phyloP scores from a whole-genome alignment of 2,113 vertebrate species.

The Carassius auratus region DNA sequence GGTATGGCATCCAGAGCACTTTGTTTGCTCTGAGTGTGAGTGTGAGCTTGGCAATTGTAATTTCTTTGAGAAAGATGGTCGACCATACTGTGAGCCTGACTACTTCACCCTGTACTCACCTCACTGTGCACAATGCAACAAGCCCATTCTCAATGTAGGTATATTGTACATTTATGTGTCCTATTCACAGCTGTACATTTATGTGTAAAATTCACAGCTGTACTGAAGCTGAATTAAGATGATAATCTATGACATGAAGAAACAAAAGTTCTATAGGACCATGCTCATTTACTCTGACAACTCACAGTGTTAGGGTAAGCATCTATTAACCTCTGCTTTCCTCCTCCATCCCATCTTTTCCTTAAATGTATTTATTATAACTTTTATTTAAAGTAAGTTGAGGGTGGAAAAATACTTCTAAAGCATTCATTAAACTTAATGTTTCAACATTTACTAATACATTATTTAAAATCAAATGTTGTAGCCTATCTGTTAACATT shows the following conservation, averaged over 20 bases:
- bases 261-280: background rate
- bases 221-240: background rate
- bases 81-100: slow-evolving; percentile 88
- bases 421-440: background rate
- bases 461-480: background rate
- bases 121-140: slow-evolving; percentile 86
- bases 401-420: too few species aligned
- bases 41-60: slow-evolving; percentile 85
- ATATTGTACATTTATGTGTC: background rate
- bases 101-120: slow-evolving; percentile 91
- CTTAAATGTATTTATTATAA: background rate
- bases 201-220: background rate
- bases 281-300: background rate
- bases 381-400: background rate
- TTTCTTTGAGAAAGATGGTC: slow-evolving; percentile 92
- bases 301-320: background rate
- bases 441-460: background rate
- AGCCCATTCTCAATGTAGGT: slow-evolving; percentile 88
- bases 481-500: too few species aligned
- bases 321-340: background rate
- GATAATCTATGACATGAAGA: background rate
- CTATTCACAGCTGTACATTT: background rate
- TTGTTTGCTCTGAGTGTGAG: slow-evolving; percentile 86
- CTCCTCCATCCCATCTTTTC: background rate
- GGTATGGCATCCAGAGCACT: slow-evolving; percentile 92